Evolutionary conservation across 2,888 invertebrate genomes (phyloP).

Genomic region (Stenchaetothrips biformis): DNA sequence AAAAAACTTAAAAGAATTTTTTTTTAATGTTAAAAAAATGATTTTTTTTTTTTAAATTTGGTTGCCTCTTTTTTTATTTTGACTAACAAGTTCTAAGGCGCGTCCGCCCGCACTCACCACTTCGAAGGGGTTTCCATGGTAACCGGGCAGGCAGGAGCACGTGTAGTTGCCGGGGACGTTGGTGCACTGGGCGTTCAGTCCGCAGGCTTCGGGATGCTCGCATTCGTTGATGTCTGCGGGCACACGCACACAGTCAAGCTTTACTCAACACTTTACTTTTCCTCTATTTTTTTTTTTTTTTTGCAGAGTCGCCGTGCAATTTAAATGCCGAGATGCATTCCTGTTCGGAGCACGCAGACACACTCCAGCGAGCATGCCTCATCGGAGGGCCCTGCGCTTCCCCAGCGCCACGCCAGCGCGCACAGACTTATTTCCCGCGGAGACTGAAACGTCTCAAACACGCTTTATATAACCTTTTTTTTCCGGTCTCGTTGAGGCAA

Average conservation of each 20-base stretch:
- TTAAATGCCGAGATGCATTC: background rate
- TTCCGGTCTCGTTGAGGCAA: too few species aligned
- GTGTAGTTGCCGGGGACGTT: constrained; percentile 84
- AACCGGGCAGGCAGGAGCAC: constrained; percentile 77
- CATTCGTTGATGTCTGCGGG: constrained; percentile 83
- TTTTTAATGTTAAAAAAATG: background rate
- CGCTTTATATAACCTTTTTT: too few species aligned
- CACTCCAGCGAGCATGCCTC: too few species aligned
- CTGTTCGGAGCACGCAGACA: too few species aligned
- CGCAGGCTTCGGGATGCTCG: constrained; percentile 72
- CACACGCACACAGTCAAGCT: constrained; percentile 27
- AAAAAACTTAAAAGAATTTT: background rate
- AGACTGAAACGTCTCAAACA: too few species aligned
- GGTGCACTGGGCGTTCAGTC: constrained; percentile 71
- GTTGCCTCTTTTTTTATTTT: background rate
- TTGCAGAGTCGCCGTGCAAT: background rate
- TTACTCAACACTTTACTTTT: background rate
- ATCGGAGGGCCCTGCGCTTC: too few species aligned
- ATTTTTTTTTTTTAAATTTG: background rate
- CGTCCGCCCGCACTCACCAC: constrained; percentile 48
- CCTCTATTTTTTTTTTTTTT: background rate
- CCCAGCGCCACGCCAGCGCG: too few species aligned
- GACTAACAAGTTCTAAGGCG: background rate
- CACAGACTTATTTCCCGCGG: too few species aligned
- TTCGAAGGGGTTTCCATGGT: constrained; percentile 74